Base-by-base conservation (phyloP, 2,888 invertebrate species). In the Clivina fossor region DNA sequence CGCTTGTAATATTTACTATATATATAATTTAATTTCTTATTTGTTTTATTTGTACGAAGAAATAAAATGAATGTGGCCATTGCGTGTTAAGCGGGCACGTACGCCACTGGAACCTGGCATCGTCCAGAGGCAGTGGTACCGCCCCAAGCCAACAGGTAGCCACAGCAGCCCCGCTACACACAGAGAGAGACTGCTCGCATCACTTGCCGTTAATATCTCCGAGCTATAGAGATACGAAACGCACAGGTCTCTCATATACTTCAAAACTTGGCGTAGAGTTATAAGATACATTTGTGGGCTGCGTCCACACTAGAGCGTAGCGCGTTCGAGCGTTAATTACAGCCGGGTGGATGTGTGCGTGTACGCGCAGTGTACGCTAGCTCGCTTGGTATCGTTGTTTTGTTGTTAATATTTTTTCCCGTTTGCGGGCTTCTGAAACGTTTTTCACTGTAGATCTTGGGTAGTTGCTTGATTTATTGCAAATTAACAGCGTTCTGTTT, bases 391-490 rank as follows among this genome's bases (percentile, higher is more conserved):
- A 20, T 22, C 26, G 15, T 16, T 20, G 43, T 33, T 20, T 41
- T 49, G 26, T 48, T 48, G 48, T 40, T 50, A 38, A 30, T 43
- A 51, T 53, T 53, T 43, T 44, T 38, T 43, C 15, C 53, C 40
- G 35, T 22, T 44, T 35, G 15, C 26, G 15, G 37, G 53, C 53
- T 53, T 53, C 53, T 53, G 53, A 53, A 51, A 53, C 53, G 44
- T 53, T 53, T 53, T 44, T 44, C 44, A 44, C 15, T 33, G 22
- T 43, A 43, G 8, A 19, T n/a, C n/a, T n/a, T n/a, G n/a, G n/a
- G n/a, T n/a, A n/a, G n/a, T n/a, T n/a, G n/a, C n/a, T 53, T 44
- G 53, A 53, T 44, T 53, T 53, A 53, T 44, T 53, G 43, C 40
- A 53, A 53, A 53, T 53, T 53, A 53, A 53, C 43, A 51, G 41